A percentile compares a stretch with the other conserved stretches of the same genome.
Conservation (phyloP, 2,797 vertebrate genomes). For the Bucorvus abyssinicus region DNA sequence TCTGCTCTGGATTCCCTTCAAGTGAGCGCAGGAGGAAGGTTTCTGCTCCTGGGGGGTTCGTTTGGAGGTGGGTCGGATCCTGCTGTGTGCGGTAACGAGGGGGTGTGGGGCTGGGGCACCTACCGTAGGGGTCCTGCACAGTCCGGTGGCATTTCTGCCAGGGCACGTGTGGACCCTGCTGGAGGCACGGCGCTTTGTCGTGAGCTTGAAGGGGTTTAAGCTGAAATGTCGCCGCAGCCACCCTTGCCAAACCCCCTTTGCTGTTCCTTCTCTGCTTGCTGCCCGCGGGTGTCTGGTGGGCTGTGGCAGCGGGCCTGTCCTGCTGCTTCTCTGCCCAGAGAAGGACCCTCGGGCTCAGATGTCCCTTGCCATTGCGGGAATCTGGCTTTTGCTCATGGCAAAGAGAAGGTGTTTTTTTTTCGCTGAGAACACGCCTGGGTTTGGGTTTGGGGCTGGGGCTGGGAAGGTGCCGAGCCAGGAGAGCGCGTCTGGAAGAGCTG, state of each 20-base stretch:
- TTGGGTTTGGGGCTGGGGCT: neutral
- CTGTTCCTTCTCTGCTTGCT: neutral
- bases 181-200: rapidly evolving
- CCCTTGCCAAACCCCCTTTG: neutral
- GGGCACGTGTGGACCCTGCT: rapidly evolving
- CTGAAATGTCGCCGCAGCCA: neutral
- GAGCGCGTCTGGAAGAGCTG: neutral
- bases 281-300: rapidly evolving
- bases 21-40: neutral
- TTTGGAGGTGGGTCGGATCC: neutral
- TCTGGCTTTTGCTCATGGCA: neutral
- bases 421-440: rapidly evolving
- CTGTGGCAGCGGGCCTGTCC: neutral
- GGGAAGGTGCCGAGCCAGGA: neutral
- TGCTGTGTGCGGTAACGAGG: neutral
- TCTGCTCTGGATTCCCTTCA: neutral
- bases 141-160: neutral
- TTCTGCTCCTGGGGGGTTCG: neutral
- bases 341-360: neutral
- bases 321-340: neutral
- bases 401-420: rapidly evolving
- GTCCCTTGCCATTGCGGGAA: neutral
- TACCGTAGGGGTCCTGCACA: rapidly evolving
- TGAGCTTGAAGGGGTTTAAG: neutral
- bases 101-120: neutral